Conservation (phyloP, 2,797 vertebrate species). For the Hapalemur alaotrensis region DNA sequence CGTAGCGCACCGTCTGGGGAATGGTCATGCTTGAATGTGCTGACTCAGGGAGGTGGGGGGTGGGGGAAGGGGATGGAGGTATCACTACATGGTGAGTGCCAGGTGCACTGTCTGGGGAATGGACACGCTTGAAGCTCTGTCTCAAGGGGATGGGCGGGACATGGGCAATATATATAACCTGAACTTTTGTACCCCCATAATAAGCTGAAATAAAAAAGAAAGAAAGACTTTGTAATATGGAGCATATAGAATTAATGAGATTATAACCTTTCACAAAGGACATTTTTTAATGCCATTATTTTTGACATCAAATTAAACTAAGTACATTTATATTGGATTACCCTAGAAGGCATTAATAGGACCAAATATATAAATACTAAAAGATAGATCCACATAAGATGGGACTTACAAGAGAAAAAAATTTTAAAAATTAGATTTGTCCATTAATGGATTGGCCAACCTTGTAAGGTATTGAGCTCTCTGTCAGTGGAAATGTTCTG, state of each 20-base stretch:
- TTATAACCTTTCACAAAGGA: not conserved
- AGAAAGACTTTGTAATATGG: not conserved
- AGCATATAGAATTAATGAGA: not conserved
- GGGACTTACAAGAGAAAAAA: not conserved
- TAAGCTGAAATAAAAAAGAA: not conserved
- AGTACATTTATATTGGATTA: not conserved
- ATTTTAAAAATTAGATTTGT: not conserved
- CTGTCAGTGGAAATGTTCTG: not conserved
- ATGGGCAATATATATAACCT: too few relatives aligned
- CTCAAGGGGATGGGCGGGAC: too few relatives aligned
- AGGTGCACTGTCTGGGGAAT: too few relatives aligned
- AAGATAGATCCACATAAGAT: not conserved
- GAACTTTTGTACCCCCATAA: too few relatives aligned
- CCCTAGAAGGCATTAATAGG: not conserved
- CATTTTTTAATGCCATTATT: not conserved
- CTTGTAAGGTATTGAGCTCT: not conserved
- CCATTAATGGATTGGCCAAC: not conserved
- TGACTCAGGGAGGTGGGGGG: too few relatives aligned
- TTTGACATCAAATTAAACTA: conserved; percentile 19
- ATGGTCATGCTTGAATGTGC: too few relatives aligned
- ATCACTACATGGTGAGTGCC: too few relatives aligned
- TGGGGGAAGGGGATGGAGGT: too few relatives aligned
- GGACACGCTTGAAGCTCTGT: too few relatives aligned
- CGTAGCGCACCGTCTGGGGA: too few relatives aligned
- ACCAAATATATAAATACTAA: not conserved